These are phyloP conservation scores for Orussus abietinus DNA, from an alignment of 1,140 invertebrate genomes.

Conservation along the genomic window DNA sequence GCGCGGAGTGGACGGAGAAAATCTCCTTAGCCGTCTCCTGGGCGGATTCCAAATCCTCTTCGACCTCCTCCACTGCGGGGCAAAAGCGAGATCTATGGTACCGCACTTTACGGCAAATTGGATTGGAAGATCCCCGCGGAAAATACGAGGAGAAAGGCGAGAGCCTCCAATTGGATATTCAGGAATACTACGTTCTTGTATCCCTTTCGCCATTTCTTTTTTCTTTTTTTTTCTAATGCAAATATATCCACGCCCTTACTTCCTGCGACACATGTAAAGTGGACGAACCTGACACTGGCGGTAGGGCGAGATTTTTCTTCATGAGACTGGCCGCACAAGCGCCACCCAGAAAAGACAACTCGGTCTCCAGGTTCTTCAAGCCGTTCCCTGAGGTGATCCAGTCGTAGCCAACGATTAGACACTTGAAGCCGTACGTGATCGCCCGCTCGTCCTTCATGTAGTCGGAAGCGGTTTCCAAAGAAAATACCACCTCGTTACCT, in stretches of 20 bases:
- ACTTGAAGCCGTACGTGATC: conserved; percentile 85
- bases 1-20: conserved; percentile 66
- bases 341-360: conserved; percentile 85
- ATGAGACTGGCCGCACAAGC: conserved; percentile 86
- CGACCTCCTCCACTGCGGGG: conserved; percentile 66
- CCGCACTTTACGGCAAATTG: too few species aligned
- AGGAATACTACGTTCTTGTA: too few species aligned
- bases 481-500: conserved; percentile 92
- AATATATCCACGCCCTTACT: too few species aligned
- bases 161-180: too few species aligned
- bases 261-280: conserved; percentile 2
- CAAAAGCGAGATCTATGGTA: conserved; percentile 11
- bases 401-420: conserved; percentile 88
- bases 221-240: conserved; percentile 3
- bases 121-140: too few species aligned
- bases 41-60: conserved; percentile 67
- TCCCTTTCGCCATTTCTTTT: too few species aligned
- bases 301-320: conserved; percentile 78
- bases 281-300: conserved; percentile 56
- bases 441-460: conserved; percentile 90
- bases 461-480: conserved; percentile 90
- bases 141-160: too few species aligned
- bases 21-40: conserved; percentile 71
- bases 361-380: conserved; percentile 80
- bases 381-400: conserved; percentile 64